Evolutionary conservation across 2,888 invertebrate species (phyloP), one percentile per base, ranked within the genome.

Genomic region (Tribolium freemani): DNA sequence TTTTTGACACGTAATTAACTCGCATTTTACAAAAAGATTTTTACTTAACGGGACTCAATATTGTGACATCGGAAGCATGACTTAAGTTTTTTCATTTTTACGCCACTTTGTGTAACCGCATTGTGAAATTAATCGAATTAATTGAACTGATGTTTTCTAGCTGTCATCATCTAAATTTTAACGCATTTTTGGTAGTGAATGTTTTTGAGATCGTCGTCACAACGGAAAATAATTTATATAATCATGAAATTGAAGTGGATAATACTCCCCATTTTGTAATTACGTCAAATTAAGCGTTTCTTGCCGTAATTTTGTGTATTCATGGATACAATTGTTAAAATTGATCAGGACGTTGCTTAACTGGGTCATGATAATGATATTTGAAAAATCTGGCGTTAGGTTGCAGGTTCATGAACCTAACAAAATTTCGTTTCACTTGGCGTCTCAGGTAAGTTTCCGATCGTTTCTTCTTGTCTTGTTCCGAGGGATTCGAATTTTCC

Each of bases 311-410:
- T 50, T 63, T 50, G 31, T 46, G 20, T 61, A 61, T 61, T 61
- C 48, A 61, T 61, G 48, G n/a, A 26, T 21, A 63, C 50, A 63
- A 38, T 63, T 30, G 31, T 51, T 11, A 48, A 48, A 63, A 63
- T 63, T 63, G 48, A 20, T 48, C 48, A 26, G 48, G 48, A 48
- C 50, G 16, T 50, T 30, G 50, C 50, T 63, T 51, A 63, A 63
- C 50, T 63, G 63, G 63, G 63, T 63, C 50, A 63, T 51, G 63
- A 63, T 63, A 61, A 63, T 50, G 13, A 48, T 48, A 48, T 13
- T 48, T n/a, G 3, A 48, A 48, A 46, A 48, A 48, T 48, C 8
- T 11, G 5, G 26, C 48, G 26, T 48, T 48, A 13, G 46, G 60
- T 11, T 31, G 48, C 50, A 26, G 21, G 21, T 21, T 21, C 21